Conservation (phyloP, 2,888 invertebrate species). For the Salpingus planirostris region DNA sequence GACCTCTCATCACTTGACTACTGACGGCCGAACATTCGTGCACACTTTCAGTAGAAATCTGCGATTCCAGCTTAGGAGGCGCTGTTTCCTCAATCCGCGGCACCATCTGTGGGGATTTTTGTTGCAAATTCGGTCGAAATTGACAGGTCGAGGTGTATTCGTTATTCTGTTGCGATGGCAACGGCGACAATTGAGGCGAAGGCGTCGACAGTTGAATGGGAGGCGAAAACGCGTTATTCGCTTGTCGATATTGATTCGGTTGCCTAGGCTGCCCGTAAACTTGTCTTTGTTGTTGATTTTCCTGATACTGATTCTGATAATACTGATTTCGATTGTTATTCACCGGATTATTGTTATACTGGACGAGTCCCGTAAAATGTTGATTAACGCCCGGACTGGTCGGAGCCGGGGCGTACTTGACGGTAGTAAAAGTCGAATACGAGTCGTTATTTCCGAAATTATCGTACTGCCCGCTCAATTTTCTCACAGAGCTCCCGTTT, state of each 20-base stretch:
- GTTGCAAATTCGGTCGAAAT: conserved; percentile 20
- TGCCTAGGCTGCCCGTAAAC: too few relatives aligned
- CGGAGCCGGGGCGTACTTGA: conserved; percentile 17
- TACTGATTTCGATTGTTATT: conserved; percentile 3
- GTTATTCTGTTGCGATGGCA: too few relatives aligned
- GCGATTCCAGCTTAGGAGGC: conserved; percentile 26
- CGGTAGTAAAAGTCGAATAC: conserved; percentile 18
- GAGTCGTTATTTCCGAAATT: conserved; percentile 17
- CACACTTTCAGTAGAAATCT: conserved; percentile 33
- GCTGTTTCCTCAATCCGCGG: too few relatives aligned
- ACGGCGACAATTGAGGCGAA: too few relatives aligned
- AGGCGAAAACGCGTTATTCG: too few relatives aligned
- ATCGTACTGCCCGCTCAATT: conserved; percentile 38
- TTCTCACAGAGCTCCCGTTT: conserved; percentile 29
- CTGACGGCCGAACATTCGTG: conserved; percentile 52
- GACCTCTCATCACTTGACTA: conserved; percentile 66
- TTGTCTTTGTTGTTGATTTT: too few relatives aligned
- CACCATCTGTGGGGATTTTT: conserved; percentile 3
- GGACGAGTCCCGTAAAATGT: too few relatives aligned
- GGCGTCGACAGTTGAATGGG: too few relatives aligned
- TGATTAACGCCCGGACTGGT: too few relatives aligned
- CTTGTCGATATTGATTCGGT: too few relatives aligned
- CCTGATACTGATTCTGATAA: too few relatives aligned
- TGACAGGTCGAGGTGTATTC: conserved; percentile 25
- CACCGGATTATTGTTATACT: conserved; percentile 3